A percentile compares a stretch with the other conserved stretches of the same genome.
Conservation (phyloP, 2,797 vertebrate genomes). For the Botia kubotai region DNA sequence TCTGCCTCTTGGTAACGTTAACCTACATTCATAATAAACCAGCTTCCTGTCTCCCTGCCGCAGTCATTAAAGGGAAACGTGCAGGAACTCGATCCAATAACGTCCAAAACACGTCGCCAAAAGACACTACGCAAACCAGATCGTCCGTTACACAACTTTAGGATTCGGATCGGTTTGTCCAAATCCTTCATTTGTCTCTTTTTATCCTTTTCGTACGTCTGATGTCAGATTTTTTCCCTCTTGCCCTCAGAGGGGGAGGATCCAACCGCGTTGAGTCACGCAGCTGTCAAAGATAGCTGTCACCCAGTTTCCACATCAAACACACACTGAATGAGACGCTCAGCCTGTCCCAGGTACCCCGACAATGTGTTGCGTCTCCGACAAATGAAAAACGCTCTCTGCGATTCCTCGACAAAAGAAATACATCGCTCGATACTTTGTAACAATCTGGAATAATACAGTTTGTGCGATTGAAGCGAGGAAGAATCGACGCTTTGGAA, state of each 20-base stretch:
- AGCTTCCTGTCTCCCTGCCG: conserved; percentile 41
- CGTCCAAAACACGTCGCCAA: conserved; percentile 25
- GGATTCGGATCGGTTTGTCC: not conserved
- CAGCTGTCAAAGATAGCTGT: conserved; percentile 94
- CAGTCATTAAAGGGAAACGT: conserved; percentile 54
- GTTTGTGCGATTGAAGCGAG: conserved; percentile 65
- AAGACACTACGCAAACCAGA: not conserved
- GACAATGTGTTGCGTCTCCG: conserved; percentile 60
- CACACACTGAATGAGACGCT: conserved; percentile 81
- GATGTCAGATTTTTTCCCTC: conserved; percentile 79
- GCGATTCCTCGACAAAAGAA: conserved; percentile 11
- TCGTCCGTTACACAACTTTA: not conserved
- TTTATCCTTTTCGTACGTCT: conserved; percentile 60
- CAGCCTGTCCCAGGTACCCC: conserved; percentile 75
- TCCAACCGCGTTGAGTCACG: conserved; percentile 81
- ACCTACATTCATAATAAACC: conserved; percentile 48
- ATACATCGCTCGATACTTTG: conserved; percentile 63
- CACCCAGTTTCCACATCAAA: conserved; percentile 89
- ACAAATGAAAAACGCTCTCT: conserved; percentile 54
- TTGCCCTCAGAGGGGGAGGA: conserved; percentile 78
- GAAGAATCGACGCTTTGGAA: conserved; percentile 56
- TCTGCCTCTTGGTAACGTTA: conserved; percentile 43
- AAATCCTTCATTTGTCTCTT: conserved; percentile 53
- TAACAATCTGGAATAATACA: conserved; percentile 67
- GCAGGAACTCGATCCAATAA: conserved; percentile 38